Evolutionary conservation across 2,113 vertebrate species (phyloP), one percentile per base, ranked within the genome.

Genomic region (Anser brachyrhynchus): DNA sequence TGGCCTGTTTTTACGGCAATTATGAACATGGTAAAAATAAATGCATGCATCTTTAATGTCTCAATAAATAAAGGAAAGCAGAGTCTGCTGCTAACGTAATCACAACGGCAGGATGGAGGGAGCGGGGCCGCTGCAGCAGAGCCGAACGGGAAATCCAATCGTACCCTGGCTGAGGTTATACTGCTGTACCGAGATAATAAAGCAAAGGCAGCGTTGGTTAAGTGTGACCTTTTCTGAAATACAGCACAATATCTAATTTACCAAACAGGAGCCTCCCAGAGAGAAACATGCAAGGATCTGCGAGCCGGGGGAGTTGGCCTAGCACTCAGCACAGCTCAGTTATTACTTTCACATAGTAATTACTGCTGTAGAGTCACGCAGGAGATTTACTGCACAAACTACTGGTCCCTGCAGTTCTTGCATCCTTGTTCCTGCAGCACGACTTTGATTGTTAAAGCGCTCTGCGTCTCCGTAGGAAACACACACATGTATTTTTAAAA

Each of bases 261-360:
- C 95, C 84, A 98, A 96, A 87, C 96, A 92, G 91, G 95, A 96
- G 61, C 87, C 90, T 95, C 88, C 92, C 87, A 51, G 85, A 79
- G 71, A 96, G 95, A 94, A 97, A 43, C 91, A 95, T 28, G 61
- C 79, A 92, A 93, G 92, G 90, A 91, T 95, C 76, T 93, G 94
- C 66, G 84, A 97, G 96, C 95, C 10, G 33, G 88, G 91, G 92
- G 95, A 97, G 95, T 62, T 49, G 67, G 95, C 69, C 86, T 28
- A 62, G 69, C 62, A 52, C 70, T 96, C 65, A 44, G 87, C 65
- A 85, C 69, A 86, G 55, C 81, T 97, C 83, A 3, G 70, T 96
- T 97, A 97, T 97, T 97, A 95, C 96, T 96, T 97, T 89, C 96
- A 91, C 86, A 93, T 91, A 91, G 95, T 97, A 97, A 97, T 97